A percentile compares a stretch with the other conserved stretches of the same genome.
phyloP scores from a whole-genome alignment of 2,888 invertebrate genomes.

The Drosophila antonietae region DNA sequence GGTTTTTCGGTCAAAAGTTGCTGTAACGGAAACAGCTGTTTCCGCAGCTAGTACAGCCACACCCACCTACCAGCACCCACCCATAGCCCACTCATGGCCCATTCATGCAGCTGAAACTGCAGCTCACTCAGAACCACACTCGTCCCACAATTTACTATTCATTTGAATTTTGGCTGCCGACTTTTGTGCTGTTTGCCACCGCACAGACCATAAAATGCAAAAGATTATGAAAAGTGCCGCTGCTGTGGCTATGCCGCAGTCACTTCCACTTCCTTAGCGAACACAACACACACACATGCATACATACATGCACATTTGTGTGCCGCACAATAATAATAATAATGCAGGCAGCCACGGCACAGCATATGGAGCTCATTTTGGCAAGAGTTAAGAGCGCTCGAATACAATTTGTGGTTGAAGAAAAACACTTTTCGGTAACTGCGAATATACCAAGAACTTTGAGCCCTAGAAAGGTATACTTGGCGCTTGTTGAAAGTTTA shows the following conservation, averaged over 20 bases:
- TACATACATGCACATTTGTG: constrained; percentile 21
- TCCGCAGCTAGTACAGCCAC: constrained; percentile 41
- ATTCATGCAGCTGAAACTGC: constrained; percentile 12
- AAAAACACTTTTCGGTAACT: constrained; percentile 10
- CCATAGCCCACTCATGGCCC: background rate
- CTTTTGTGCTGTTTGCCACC: constrained; percentile 57
- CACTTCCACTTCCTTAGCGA: constrained; percentile 57
- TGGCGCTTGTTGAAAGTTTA: background rate
- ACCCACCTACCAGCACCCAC: background rate
- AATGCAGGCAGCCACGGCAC: constrained; percentile 36
- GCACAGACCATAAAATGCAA: constrained; percentile 74
- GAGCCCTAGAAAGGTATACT: background rate
- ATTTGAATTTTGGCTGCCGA: constrained; percentile 73
- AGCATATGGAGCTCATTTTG: constrained; percentile 21
- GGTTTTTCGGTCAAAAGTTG: constrained; percentile 47
- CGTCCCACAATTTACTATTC: constrained; percentile 67
- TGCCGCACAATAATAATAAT: constrained; percentile 44
- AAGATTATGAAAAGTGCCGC: constrained; percentile 73
- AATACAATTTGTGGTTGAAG: constrained; percentile 2
- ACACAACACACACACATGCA: constrained; percentile 24
- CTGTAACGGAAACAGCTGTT: constrained; percentile 74
- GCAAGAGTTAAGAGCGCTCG: constrained; percentile 7
- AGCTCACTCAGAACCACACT: background rate
- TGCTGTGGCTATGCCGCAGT: constrained; percentile 42
- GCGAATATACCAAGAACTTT: background rate